A percentile compares a stretch with the other conserved stretches of the same genome.
phyloP scores from a whole-genome alignment of 2,888 invertebrate species.

The Chymomyza procnemis region DNA sequence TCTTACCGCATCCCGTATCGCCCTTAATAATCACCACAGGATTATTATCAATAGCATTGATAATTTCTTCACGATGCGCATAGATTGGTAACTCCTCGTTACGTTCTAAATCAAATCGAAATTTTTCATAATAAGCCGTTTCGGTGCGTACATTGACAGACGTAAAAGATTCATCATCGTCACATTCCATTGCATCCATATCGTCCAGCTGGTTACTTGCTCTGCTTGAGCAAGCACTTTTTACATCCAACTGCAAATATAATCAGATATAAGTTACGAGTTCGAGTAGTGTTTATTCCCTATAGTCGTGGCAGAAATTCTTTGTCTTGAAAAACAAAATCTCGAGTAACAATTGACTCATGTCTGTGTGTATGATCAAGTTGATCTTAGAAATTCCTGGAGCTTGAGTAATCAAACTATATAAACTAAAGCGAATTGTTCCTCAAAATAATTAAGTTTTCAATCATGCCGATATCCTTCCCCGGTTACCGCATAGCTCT shows the following conservation, averaged over 20 bases:
- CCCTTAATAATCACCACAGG: slow-evolving; percentile 92
- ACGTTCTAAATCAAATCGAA: slow-evolving; percentile 68
- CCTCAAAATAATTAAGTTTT: too few relatives aligned
- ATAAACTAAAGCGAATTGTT: too few relatives aligned
- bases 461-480: too few relatives aligned
- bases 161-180: slow-evolving; percentile 44
- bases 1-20: slow-evolving; percentile 96
- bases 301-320: too few relatives aligned
- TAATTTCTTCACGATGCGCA: slow-evolving; percentile 80
- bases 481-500: too few relatives aligned
- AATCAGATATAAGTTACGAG: background rate
- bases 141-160: slow-evolving; percentile 41
- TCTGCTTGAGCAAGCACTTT: background rate
- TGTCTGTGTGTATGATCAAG: too few relatives aligned
- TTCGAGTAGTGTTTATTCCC: too few relatives aligned
- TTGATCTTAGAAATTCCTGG: too few relatives aligned
- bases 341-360: too few relatives aligned
- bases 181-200: slow-evolving; percentile 70
- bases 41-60: slow-evolving; percentile 81
- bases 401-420: too few relatives aligned
- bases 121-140: slow-evolving; percentile 67
- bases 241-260: background rate
- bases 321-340: too few relatives aligned
- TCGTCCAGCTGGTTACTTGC: slow-evolving; percentile 18
- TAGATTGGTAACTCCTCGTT: slow-evolving; percentile 73